These are phyloP conservation scores for Scolanthus callimorphus DNA, from an alignment of 92 coral and sea anemone genomes.

Conservation along the genomic window DNA sequence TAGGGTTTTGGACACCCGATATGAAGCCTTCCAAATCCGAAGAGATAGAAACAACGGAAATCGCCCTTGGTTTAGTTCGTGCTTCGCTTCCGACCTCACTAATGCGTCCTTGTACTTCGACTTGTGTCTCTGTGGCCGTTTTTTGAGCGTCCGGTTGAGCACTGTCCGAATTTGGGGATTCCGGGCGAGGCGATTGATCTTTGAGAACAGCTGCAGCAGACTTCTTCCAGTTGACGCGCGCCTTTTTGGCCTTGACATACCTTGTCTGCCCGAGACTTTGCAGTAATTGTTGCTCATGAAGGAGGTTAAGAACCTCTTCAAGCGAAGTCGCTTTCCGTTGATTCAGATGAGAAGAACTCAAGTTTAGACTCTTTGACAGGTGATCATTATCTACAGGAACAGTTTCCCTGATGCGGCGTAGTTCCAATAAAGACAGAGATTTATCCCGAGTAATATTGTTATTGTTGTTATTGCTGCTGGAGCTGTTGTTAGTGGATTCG, in stretches of 20 bases:
- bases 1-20: too few species aligned
- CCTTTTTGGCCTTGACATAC: constrained; percentile 53
- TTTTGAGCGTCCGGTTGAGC: too few species aligned
- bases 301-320: constrained; percentile 77
- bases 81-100: constrained; percentile 3
- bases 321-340: constrained; percentile 66
- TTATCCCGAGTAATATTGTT: too few species aligned
- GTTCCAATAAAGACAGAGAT: constrained; percentile 18
- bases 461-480: neutral
- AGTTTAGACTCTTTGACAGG: constrained; percentile 12
- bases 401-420: constrained; percentile 21
- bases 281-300: constrained; percentile 79
- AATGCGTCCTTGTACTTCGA: neutral
- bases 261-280: constrained; percentile 79
- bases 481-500: too few species aligned
- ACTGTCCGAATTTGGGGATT: constrained; percentile 38
- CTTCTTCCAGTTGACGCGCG: constrained; percentile 74
- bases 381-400: constrained; percentile 6
- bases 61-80: constrained; percentile 13
- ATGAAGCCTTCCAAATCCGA: constrained; percentile 3
- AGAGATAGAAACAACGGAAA: constrained; percentile 12
- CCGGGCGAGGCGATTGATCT: constrained; percentile 47
- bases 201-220: constrained; percentile 82
- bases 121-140: neutral
- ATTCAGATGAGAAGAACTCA: constrained; percentile 8